phyloP scores from a whole-genome alignment of 2,113 vertebrate species.

The Strix uralensis region DNA sequence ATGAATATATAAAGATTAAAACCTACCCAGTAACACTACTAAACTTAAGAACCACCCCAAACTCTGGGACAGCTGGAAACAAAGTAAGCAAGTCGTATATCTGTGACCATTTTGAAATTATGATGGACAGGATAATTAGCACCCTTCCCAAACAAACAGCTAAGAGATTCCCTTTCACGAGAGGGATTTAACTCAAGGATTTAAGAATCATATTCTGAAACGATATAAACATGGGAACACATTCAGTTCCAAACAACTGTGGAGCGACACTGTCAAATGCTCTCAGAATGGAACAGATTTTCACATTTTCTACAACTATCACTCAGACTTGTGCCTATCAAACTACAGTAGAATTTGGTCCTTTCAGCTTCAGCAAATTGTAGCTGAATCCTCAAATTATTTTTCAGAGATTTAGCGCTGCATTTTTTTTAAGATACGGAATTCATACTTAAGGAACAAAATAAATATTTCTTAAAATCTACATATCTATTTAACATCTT shows the following conservation, averaged over 20 bases:
- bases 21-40: neutral
- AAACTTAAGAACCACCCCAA: slow-evolving; percentile 35
- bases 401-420: neutral
- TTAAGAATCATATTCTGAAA: neutral
- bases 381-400: slow-evolving; percentile 30
- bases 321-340: neutral
- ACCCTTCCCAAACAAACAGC: slow-evolving; percentile 37
- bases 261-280: neutral
- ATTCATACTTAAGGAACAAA: slow-evolving; percentile 31
- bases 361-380: neutral
- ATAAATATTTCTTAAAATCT: slow-evolving; percentile 14
- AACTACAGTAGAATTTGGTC: neutral
- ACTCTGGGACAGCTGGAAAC: slow-evolving; percentile 37
- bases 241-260: neutral
- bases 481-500: slow-evolving; percentile 30
- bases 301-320: neutral
- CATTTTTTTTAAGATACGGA: neutral
- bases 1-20: neutral
- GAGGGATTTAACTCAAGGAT: neutral
- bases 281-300: neutral
- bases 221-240: neutral
- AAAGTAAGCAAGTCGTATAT: neutral
- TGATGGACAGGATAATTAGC: neutral
- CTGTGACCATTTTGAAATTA: neutral
- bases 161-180: neutral